Evolutionary conservation across 2,888 invertebrate genomes (phyloP).

Genomic region (Nomada lathburiana): DNA sequence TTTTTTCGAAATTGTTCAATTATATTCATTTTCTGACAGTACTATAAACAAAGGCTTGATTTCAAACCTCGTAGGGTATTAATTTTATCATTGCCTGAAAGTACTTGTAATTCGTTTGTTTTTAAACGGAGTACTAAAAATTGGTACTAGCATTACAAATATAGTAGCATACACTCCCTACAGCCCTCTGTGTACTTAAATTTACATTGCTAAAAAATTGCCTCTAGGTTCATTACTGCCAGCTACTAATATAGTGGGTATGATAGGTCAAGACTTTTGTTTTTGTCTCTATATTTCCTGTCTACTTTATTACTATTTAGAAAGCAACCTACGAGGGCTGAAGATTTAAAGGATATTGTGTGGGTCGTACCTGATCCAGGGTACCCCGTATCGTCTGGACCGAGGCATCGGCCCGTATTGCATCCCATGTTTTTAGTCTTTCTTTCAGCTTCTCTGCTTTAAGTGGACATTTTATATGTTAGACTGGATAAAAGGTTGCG

Average conservation of each 20-base stretch:
- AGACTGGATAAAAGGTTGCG: constrained; percentile 81
- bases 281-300: constrained; percentile 44
- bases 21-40: constrained; percentile 55
- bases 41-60: constrained; percentile 56
- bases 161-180: constrained; percentile 49
- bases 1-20: constrained; percentile 53
- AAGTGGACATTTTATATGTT: constrained; percentile 83
- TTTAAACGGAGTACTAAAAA: constrained; percentile 36
- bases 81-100: constrained; percentile 24
- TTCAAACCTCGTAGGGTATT: constrained; percentile 70
- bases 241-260: constrained; percentile 58
- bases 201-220: constrained; percentile 40
- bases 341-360: constrained; percentile 81
- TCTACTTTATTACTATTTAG: constrained; percentile 67
- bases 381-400: constrained; percentile 83
- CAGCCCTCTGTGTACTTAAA: constrained; percentile 51
- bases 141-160: constrained; percentile 45
- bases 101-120: constrained; percentile 14
- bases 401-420: constrained; percentile 83
- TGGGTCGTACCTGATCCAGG: constrained; percentile 84
- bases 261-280: constrained; percentile 37
- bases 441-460: constrained; percentile 83
- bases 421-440: constrained; percentile 84
- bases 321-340: constrained; percentile 79
- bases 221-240: constrained; percentile 58